Percentiles rank a stretch among this genome's conserved stretches.
phyloP scores from a whole-genome alignment of 2,113 vertebrate genomes.

The Epinephelus cyanopodus region DNA sequence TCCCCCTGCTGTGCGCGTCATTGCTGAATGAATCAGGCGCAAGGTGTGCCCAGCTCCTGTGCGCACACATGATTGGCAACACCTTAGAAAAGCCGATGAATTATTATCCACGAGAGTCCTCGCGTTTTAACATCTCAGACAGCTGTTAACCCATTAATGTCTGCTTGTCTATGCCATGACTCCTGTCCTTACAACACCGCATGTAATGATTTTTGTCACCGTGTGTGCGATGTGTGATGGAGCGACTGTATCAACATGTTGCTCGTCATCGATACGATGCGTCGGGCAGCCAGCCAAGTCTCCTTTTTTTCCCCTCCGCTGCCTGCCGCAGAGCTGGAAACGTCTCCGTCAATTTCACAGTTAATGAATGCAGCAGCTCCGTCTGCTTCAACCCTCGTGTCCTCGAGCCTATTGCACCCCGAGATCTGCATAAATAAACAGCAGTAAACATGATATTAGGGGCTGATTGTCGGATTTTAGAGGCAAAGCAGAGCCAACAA shows the following conservation, averaged over 20 bases:
- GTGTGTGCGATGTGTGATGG: conserved; percentile 25
- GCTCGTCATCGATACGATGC: conserved; percentile 63
- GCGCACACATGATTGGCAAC: conserved; percentile 44
- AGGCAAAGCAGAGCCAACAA: not conserved
- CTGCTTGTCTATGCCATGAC: not conserved
- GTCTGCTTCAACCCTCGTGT: conserved; percentile 47
- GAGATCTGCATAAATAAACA: not conserved
- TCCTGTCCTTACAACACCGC: no score
- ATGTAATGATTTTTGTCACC: not conserved
- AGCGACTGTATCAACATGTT: conserved; percentile 71
- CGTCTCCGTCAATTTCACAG: conserved; percentile 71
- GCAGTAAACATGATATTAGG: not conserved
- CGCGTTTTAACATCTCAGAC: not conserved
- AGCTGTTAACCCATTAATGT: not conserved
- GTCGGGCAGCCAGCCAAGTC: conserved; percentile 57
- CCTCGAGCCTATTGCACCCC: conserved; percentile 11
- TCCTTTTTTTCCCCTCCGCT: not conserved
- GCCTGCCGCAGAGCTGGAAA: conserved; percentile 79
- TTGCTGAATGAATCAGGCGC: conserved; percentile 70
- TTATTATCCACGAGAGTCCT: not conserved
- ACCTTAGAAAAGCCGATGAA: not conserved
- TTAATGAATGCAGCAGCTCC: conserved; percentile 79
- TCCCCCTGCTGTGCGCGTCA: conserved; percentile 47
- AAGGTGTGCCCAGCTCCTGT: conserved; percentile 71
- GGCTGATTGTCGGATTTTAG: not conserved